Base-by-base conservation (phyloP, 2,797 vertebrate genomes). In the Molothrus aeneus region DNA sequence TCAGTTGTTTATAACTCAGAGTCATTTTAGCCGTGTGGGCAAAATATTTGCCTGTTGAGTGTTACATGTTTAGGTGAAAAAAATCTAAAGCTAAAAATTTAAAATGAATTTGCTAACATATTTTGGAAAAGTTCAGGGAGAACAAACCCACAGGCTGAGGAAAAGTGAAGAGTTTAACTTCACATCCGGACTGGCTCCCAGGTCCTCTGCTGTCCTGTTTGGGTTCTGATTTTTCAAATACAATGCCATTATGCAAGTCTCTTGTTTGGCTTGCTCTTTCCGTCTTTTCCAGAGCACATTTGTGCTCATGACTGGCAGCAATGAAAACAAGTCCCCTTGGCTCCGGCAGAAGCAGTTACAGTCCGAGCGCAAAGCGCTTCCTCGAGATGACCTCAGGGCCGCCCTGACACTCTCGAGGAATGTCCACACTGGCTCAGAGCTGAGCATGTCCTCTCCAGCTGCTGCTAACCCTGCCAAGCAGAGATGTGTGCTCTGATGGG, bases 341-440 rank as follows among this genome's bases (percentile, higher is more conserved):
- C 92, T 81, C 77, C 73, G 63, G 88, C 83, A 97, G 93, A 96
- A 94, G 96, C 61, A 77, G 79, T 86, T 94, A 79, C 94, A 97
- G 95, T 96, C 61, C 82, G n/a, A 69, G 83, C 21, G 1, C 87
- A 87, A 53, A 24, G 69, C 3, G 21, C 94, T 97, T 97, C 97
- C 97, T 97, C 17, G 6, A 73, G 18, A 9, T 54, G 95, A 97
- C 96, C 96, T 96, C 57, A 9, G 47, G 84, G 60, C 32, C 92
- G 96, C 96, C 95, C 95, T 53, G 65, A 32, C 78, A 50, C 80
- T 96, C 82, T 94, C 66, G 53, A 94, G 96, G 88, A 97, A 97
- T 88, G 94, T 92, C 95, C 78, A 11, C 13, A 42, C 92, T 94
- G 81, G 45, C 95, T 92, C 47, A 17, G 59, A 53, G 80, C 91